Evolutionary conservation across 2,888 invertebrate genomes (phyloP), one percentile per base, ranked within the genome.

Genomic region (Amphiduros pacificus): DNA sequence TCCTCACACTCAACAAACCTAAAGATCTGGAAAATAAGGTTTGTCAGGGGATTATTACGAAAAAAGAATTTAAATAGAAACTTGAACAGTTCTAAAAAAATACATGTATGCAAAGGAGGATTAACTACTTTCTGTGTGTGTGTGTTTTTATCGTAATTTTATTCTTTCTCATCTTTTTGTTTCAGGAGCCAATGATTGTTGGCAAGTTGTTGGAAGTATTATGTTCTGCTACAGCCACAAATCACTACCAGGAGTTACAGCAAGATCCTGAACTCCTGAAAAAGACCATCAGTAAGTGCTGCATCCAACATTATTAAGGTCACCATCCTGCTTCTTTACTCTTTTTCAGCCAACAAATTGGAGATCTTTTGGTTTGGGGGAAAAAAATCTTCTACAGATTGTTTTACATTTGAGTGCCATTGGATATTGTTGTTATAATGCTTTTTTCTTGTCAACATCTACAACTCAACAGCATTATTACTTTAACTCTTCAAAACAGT

Each of bases 271-370:
- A 60, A 32, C 28, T 60, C 4, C 44, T 60, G 26, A 60, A 60
- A 26, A 55, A 55, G 54, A 44, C 60, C 1, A 49, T 60, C 49
- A 44, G 60, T 60, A 49, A 60, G 60, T 17, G 41, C 48, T 36
- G 22, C n/a, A 9, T 3, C 26, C 3, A 11, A 36, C 14, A 36
- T 36, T 14, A 36, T 14, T 36, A 36, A 9, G 14, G 14, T 11
- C 9, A 36, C 9, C 36, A 11, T 36, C 36, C n/a, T n/a, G n/a
- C n/a, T n/a, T n/a, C n/a, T n/a, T n/a, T 36, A 36, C 9, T 11
- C 11, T 11, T 14, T 36, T 14, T 11, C 14, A 36, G 36, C 36
- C 9, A 36, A 36, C 36, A 36, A 9, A 14, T 36, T 36, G 36
- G 36, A 11, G 9, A 36, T 11, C 17, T 17, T 11, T 36, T 36